Evolutionary conservation across 2,797 vertebrate genomes (phyloP).

Genomic region (Acipenser transmontanus): DNA sequence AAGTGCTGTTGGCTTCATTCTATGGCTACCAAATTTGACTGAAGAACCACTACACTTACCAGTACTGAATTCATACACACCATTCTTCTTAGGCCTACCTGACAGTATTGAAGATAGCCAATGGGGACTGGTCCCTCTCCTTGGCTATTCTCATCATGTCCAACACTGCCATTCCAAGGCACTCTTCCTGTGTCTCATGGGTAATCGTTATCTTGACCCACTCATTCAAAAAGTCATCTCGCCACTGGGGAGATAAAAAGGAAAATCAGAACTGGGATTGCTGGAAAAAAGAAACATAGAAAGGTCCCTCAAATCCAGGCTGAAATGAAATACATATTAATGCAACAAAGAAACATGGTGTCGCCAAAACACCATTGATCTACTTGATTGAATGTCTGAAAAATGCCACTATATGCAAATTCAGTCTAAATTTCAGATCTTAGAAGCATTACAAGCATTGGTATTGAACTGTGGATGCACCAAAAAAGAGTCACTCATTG

Average conservation of each 20-base stretch:
- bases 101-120: constrained; percentile 78
- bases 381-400: too few relatives aligned
- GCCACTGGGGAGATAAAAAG: constrained; percentile 62
- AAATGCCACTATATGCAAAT: too few relatives aligned
- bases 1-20: neutral
- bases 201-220: constrained; percentile 71
- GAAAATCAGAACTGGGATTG: neutral
- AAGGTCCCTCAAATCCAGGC: neutral
- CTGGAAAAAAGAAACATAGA: neutral
- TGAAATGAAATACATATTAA: neutral
- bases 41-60: neutral
- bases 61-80: neutral
- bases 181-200: constrained; percentile 92
- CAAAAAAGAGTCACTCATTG: too few relatives aligned
- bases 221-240: constrained; percentile 82
- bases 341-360: too few relatives aligned
- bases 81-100: constrained; percentile 60
- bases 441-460: too few relatives aligned
- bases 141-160: constrained; percentile 97
- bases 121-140: constrained; percentile 73
- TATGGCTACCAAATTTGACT: neutral
- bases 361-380: too few relatives aligned
- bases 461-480: too few relatives aligned
- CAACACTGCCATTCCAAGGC: constrained; percentile 90
- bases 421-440: too few relatives aligned